A percentile compares a stretch with the other conserved stretches of the same genome.
These are phyloP conservation scores for Papilio elwesi DNA, from an alignment of 2,888 invertebrate species.

Conservation along the genomic window DNA sequence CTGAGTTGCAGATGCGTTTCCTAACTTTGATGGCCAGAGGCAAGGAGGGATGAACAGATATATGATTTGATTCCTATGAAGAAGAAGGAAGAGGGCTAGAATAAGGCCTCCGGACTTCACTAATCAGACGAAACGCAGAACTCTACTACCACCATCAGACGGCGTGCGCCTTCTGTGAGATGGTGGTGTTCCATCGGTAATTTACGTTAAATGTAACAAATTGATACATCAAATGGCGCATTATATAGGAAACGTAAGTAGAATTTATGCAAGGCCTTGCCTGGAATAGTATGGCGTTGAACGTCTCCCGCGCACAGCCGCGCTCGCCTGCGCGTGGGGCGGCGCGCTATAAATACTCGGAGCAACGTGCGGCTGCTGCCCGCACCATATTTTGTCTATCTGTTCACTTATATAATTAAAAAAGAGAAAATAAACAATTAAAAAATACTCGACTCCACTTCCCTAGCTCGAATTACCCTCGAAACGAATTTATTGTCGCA, in stretches of 20 bases:
- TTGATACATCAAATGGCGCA: constrained; percentile 2
- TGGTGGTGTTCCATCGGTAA: too few relatives aligned
- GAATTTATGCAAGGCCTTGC: constrained; percentile 71
- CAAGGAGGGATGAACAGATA: too few relatives aligned
- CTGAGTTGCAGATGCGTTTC: too few relatives aligned
- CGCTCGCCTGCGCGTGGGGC: constrained; percentile 75
- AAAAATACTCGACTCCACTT: constrained; percentile 22
- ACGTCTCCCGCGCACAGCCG: constrained; percentile 75
- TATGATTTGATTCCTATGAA: too few relatives aligned
- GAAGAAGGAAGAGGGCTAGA: too few relatives aligned
- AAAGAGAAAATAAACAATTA: constrained; percentile 49
- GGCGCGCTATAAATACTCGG: constrained; percentile 72
- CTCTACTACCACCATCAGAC: too few relatives aligned
- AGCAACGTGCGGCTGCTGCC: constrained; percentile 64
- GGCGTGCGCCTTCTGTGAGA: too few relatives aligned
- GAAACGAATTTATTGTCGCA: constrained; percentile 5
- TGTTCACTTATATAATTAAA: constrained; percentile 54
- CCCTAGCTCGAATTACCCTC: constrained; percentile 2
- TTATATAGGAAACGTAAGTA: constrained; percentile 30
- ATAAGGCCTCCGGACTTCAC: too few relatives aligned
- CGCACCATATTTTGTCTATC: constrained; percentile 63
- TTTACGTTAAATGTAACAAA: constrained; percentile 14
- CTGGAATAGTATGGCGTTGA: constrained; percentile 66
- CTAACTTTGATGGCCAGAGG: too few relatives aligned
- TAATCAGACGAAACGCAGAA: too few relatives aligned